phyloP scores from a whole-genome alignment of 2,113 vertebrate genomes.

The Numenius arquata region DNA sequence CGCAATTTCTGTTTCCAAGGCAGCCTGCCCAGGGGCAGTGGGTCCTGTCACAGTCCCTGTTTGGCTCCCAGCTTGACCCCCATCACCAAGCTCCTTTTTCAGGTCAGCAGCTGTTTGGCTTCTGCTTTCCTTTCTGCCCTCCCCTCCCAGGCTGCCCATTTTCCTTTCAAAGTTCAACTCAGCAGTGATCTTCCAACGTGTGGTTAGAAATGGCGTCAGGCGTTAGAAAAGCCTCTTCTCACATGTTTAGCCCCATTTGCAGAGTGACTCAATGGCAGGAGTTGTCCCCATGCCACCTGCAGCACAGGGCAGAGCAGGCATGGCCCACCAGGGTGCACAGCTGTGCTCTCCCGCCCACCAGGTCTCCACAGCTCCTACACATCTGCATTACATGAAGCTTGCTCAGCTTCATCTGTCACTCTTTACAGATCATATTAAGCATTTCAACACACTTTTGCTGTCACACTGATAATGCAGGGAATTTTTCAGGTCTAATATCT shows the following conservation, averaged over 20 bases:
- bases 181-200: neutral
- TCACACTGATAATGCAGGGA: neutral
- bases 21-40: neutral
- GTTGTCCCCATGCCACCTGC: neutral
- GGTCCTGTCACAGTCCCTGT: neutral
- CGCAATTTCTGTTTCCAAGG: neutral
- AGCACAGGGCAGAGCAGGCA: neutral
- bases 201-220: neutral
- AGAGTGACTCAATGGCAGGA: neutral
- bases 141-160: neutral
- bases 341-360: neutral
- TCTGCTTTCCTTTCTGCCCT: neutral
- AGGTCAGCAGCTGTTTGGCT: neutral
- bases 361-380: too few species aligned
- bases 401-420: neutral
- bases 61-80: neutral
- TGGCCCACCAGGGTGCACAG: accelerated
- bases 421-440: neutral
- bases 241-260: neutral
- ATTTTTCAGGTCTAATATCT: neutral
- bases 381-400: neutral
- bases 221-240: neutral
- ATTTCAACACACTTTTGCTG: neutral
- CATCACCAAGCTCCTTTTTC: neutral
- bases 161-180: neutral